Evolutionary conservation across 2,113 vertebrate genomes (phyloP).

Genomic region (Cryptoleucopteryx plumbea): DNA sequence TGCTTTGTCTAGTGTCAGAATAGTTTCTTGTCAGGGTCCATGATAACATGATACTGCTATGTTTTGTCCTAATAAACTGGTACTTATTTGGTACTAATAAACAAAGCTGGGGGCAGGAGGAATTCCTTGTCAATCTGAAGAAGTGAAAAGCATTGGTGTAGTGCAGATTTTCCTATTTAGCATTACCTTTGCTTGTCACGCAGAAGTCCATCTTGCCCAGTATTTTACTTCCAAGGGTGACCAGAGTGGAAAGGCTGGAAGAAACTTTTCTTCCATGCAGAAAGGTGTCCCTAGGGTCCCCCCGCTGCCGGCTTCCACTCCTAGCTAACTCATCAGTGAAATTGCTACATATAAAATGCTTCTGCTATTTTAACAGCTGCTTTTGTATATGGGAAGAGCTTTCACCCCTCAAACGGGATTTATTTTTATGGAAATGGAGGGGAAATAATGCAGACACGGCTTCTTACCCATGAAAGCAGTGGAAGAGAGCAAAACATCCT

Average conservation of each 20-base stretch:
- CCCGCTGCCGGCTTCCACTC: background rate
- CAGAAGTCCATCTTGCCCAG: background rate
- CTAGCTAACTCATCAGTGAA: no score
- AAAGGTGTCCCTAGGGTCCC: background rate
- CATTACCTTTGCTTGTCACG: background rate
- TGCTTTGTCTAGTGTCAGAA: background rate
- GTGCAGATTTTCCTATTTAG: background rate
- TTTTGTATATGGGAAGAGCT: background rate
- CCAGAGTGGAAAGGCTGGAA: background rate
- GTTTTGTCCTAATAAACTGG: background rate
- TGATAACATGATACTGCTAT: background rate
- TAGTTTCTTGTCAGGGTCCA: background rate
- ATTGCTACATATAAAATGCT: fast-evolving
- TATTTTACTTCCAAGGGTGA: background rate
- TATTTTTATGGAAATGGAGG: background rate
- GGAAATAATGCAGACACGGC: background rate
- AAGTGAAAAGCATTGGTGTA: background rate
- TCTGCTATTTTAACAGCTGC: background rate
- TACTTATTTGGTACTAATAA: background rate
- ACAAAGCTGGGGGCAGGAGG: background rate
- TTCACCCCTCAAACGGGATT: no score
- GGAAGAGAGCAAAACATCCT: background rate
- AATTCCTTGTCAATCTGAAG: background rate
- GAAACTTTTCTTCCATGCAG: background rate
- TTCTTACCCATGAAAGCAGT: background rate